Evolutionary conservation across 2,888 invertebrate genomes (phyloP), one percentile per base, ranked within the genome.

Genomic region (Hermodice carunculata): DNA sequence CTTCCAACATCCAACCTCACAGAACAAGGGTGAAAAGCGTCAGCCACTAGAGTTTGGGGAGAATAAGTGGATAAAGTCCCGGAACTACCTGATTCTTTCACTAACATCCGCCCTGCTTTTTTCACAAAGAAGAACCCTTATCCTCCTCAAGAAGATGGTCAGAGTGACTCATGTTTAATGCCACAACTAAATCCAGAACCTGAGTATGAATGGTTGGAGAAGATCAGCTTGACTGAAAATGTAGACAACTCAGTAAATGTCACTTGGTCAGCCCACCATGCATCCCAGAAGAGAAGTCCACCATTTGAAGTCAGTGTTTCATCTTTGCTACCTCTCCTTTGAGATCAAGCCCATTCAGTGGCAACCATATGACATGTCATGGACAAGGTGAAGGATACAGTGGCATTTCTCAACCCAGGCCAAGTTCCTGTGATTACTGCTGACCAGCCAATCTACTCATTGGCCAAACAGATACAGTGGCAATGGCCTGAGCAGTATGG

Each of bases 391-490:
- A 29, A 40, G 37, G 56, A 52, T 4, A 54, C 61, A 26, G 63
- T 67, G n/a, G 28, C 22, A 14, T 52, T 48, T 32, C 66, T 79
- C 1, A 77, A 80, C 61, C 74, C 74, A n/a, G 68, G 70, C 11
- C 76, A 79, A 59, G 49, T 59, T 17, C 72, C 77, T n/a, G 78
- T 78, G 8, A 58, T 79, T 3, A 54, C 73, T 26, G 42, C 53
- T n/a, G 79, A 80, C 61, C 73, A 76, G 64, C 79, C 76, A 28
- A 32, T 81, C 0, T 78, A 66, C 65, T 73, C 78, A n/a, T 6
- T 79, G 6, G 74, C 72, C 19, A 82, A 79, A 43, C 69, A 75
- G 32, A 67, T 78, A 0, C 79, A 81, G 66, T 79, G 78, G 78
- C 49, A 64, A 4, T 78, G 70, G 66, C 78, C 76, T 17, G 66